Conservation (phyloP, 2,113 vertebrate species). For the Marmota flaviventris region DNA sequence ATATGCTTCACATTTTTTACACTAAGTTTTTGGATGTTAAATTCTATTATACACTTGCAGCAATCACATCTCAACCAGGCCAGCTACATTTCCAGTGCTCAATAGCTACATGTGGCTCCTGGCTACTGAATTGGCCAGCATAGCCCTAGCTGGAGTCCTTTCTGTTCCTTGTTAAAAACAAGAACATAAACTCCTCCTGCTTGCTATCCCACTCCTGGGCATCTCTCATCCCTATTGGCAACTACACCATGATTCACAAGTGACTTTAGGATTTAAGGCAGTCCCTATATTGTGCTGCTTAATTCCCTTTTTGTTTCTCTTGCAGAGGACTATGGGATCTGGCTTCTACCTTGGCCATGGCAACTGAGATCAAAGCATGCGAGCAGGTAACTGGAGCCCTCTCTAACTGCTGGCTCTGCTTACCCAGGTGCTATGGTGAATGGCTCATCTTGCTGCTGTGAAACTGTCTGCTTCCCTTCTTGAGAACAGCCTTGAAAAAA, state of each 20-base stretch:
- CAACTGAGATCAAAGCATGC: background rate
- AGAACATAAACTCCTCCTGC: background rate
- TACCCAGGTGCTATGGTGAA: background rate
- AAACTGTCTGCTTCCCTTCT: conserved; percentile 35
- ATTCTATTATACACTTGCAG: background rate
- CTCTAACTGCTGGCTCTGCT: background rate
- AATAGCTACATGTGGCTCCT: background rate
- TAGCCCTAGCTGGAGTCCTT: background rate
- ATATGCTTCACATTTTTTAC: background rate
- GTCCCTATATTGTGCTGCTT: background rate
- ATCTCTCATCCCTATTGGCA: background rate
- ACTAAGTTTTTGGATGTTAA: background rate
- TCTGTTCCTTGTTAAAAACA: background rate
- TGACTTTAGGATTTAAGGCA: background rate
- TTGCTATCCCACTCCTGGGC: background rate
- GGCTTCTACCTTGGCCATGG: background rate
- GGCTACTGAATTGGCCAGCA: background rate
- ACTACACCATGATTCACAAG: background rate
- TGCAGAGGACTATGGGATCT: background rate
- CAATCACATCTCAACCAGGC: background rate
- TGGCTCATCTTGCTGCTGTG: background rate
- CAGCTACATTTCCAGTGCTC: background rate
- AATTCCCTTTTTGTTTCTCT: background rate
- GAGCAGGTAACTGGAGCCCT: background rate
- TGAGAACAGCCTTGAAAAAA: background rate